Base-by-base conservation (phyloP, 2,888 invertebrate genomes). In the Pharmacophagus antenor region DNA sequence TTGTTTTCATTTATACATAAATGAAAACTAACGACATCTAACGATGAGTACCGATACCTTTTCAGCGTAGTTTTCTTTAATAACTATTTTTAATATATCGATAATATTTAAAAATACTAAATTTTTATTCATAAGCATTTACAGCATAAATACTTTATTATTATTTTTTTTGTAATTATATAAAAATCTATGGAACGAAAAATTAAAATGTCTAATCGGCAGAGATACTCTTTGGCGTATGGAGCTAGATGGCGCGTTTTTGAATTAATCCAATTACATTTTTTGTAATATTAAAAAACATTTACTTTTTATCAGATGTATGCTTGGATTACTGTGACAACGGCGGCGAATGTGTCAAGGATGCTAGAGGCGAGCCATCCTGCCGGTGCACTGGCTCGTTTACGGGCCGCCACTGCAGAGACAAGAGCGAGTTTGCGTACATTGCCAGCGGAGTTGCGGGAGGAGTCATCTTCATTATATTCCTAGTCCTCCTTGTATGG, bases 391-490 rank as follows among this genome's bases (percentile, higher is more conserved):
- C 95, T 12, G 97, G 98, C 2, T 97, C 97, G 65, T 98, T 97
- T 85, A 97, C 97, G 0, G 97, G 97, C 27, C 94, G 95, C 64
- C 95, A 95, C 67, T 98, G 97, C 76, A 93, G 95, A 2, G 96
- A 97, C 72, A 97, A 97, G 81, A 97, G 97, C n/a, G 97, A 97
- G 77, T 97, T 98, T 81, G 97, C 98, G 15, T 98, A 98, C 85
- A 97, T 98, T 64, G 97, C 97, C 55, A 97, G 97, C 49, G 98
- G 98, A 10, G 97, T 98, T 65, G 97, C 98, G 7, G 97, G 97
- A 18, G 95, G 96, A n/a, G 98, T 98, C 63, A 95, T 97, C 70
- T 94, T 98, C 74, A 95, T 98, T 69, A 97, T 98, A 75, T 94
- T 98, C 84, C 94, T 98, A 71, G 97, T 97, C 37, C 92, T 98